Percentiles rank a stretch among this genome's conserved stretches.
These are phyloP conservation scores for Dasypus novemcinctus DNA, from an alignment of 2,113 vertebrate genomes.

Conservation along the genomic window DNA sequence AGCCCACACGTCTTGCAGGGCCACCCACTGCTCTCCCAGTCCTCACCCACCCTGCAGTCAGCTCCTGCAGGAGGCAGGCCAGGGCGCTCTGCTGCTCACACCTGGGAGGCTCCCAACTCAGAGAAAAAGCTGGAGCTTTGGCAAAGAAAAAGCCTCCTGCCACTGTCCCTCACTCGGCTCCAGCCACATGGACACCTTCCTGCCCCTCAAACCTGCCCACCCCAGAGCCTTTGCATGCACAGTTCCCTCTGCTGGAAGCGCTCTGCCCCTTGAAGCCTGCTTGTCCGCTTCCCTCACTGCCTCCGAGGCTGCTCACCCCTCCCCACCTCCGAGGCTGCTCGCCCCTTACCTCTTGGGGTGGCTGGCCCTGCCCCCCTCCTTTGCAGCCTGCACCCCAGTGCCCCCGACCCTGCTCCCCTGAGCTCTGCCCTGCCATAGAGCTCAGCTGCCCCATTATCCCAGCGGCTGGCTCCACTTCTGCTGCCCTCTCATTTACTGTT, in stretches of 20 bases:
- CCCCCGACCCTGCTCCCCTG: neutral
- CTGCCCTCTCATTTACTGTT: neutral
- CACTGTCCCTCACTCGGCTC: neutral
- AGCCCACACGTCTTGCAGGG: neutral
- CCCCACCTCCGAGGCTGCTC: no score
- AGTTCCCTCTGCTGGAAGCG: neutral
- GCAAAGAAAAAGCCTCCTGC: neutral
- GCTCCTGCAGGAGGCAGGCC: no score
- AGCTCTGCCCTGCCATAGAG: neutral
- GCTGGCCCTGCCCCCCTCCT: neutral
- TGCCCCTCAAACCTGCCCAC: neutral
- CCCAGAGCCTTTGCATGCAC: neutral
- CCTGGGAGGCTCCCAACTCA: no score
- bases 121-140: neutral
- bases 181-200: neutral
- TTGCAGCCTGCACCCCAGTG: neutral
- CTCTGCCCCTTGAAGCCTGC: neutral
- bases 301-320: no score
- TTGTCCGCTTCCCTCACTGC: neutral
- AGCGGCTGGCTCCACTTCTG: no score
- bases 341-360: neutral
- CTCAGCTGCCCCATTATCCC: neutral
- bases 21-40: neutral
- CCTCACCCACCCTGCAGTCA: no score
- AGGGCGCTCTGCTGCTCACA: no score